Base-by-base conservation (phyloP, 2,113 vertebrate genomes). In the Festucalex cinctus region DNA sequence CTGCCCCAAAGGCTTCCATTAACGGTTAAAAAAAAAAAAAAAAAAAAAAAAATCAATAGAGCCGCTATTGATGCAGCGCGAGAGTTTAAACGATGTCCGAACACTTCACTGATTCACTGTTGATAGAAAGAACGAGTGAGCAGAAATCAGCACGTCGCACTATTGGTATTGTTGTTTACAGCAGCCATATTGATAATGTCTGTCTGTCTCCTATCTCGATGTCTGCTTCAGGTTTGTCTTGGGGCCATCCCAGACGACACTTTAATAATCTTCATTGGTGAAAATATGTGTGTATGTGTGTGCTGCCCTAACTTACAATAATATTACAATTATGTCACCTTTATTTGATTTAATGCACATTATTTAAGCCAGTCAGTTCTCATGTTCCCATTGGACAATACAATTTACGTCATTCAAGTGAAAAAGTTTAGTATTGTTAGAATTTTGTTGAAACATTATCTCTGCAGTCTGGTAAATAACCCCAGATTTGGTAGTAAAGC, bases 1-100 rank as follows among this genome's bases (percentile, higher is more conserved):
- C 83, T 88, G 83, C 87, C 89, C 88, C 79, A 82, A 89, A 90
- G 88, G 88, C 84, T 87, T 91, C 88, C 89, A 92, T 91, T 91
- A 92, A 90, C 82, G 84, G 87, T 86, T 88, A 83, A 80, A 82
- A 86, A n/a, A n/a, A n/a, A n/a, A n/a, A 79, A 81, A 62, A 24
- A 24, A 49, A n/a, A 28, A 57, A 28, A 32, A 56, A 56, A 83
- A 91, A 88, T 92, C 89, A 82, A 90, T 90, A 88, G 71, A 70
- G 80, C 65, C 79, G 70, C 79, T 83, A 88, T 88, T 86, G 84
- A 90, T 83, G 86, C 78, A 56, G 80, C 48, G 77, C 41, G 66
- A 81, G 81, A 68, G 85, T 74, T 84, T 88, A 88, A 89, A 87
- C 82, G 78, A 89, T 88, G 82, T 87, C 84, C 80, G 84, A 82